Conservation (phyloP, 2,888 invertebrate genomes). For the Nysson spinosus region DNA sequence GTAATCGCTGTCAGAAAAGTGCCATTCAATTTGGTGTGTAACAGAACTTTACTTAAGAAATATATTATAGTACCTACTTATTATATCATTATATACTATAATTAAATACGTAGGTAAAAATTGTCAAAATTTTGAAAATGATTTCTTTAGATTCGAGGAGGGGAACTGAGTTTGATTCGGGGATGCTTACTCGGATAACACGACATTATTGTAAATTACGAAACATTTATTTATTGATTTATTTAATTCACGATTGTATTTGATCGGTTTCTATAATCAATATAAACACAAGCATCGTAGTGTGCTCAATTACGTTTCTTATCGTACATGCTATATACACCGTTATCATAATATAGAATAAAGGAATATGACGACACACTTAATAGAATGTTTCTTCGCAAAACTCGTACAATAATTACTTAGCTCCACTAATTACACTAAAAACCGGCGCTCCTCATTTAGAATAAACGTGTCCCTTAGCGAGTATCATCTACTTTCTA, state of each 20-base stretch:
- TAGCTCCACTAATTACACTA: slow-evolving; percentile 54
- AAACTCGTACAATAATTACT: slow-evolving; percentile 53
- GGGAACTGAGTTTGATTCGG: not conserved
- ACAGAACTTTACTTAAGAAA: too few relatives aligned
- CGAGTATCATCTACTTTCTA: slow-evolving; percentile 36
- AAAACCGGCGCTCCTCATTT: slow-evolving; percentile 8
- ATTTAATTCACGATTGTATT: slow-evolving; percentile 70
- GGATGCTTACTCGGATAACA: slow-evolving; percentile 35
- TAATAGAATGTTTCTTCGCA: slow-evolving; percentile 58
- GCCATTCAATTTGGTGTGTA: too few relatives aligned
- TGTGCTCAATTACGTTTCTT: slow-evolving; percentile 67
- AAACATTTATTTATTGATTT: slow-evolving; percentile 72
- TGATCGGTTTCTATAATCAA: slow-evolving; percentile 68
- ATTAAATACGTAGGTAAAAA: not conserved
- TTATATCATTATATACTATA: too few relatives aligned
- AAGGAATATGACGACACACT: slow-evolving; percentile 67
- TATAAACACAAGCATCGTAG: slow-evolving; percentile 73
- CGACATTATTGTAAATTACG: slow-evolving; percentile 65
- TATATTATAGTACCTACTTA: too few relatives aligned
- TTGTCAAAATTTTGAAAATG: not conserved
- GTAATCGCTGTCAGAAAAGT: too few relatives aligned
- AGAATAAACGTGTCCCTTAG: slow-evolving; percentile 33
- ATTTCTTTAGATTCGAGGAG: not conserved
- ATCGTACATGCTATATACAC: slow-evolving; percentile 74
- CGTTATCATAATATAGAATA: slow-evolving; percentile 56